Conservation (phyloP, 2,113 vertebrate species). For the Petaurus breviceps region DNA sequence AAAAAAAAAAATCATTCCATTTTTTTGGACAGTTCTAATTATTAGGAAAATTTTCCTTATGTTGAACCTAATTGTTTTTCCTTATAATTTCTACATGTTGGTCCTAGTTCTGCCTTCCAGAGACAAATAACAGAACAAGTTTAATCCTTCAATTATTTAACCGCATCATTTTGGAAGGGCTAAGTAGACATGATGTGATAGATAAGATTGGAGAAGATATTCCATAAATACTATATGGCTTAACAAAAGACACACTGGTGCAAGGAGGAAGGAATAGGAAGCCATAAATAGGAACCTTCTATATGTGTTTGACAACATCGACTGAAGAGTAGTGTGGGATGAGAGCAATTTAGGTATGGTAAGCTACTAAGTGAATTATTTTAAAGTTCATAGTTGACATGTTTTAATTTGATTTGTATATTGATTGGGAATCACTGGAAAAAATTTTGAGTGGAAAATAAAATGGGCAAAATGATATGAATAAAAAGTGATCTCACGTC, state of each 20-base stretch:
- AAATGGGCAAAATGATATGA: not conserved
- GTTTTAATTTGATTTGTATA: not conserved
- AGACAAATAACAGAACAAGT: not conserved
- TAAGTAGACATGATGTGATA: not conserved
- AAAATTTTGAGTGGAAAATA: not conserved
- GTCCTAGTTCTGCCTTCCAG: not conserved
- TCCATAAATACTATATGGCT: not conserved
- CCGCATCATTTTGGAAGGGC: not conserved
- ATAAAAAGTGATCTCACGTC: not conserved
- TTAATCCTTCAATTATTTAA: not conserved
- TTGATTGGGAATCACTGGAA: not conserved
- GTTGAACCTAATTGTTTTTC: not conserved
- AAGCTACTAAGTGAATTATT: not conserved
- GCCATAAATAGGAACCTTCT: too few species aligned
- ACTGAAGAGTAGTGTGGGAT: not conserved
- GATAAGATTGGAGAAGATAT: constrained; percentile 3
- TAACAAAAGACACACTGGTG: not conserved
- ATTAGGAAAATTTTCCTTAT: not conserved
- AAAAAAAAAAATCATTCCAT: not conserved
- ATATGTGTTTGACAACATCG: not conserved
- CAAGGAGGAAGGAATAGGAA: not conserved
- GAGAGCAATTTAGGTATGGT: not conserved
- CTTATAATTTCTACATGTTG: not conserved
- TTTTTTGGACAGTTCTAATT: not conserved
- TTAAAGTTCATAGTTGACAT: not conserved